Evolutionary conservation across 2,797 vertebrate species (phyloP).

Genomic region (Thripadectes ignobilis): DNA sequence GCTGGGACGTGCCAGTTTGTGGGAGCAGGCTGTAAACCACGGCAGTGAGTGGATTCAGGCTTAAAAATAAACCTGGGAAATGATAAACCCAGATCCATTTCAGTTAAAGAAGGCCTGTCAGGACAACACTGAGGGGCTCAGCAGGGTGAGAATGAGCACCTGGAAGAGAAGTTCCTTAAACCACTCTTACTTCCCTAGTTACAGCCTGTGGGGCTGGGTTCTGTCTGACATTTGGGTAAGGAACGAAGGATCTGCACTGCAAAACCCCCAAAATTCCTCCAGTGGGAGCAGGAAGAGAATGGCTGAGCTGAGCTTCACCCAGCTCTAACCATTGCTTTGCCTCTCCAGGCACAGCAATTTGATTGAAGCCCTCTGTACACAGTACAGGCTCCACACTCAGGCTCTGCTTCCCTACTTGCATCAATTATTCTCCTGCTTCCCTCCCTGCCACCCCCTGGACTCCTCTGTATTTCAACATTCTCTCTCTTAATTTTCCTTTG

Average conservation of each 20-base stretch:
- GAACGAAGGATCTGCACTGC: not conserved
- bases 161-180: not conserved
- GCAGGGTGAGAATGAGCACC: not conserved
- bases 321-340: not conserved
- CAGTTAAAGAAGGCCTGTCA: not conserved
- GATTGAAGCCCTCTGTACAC: not conserved
- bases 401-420: not conserved
- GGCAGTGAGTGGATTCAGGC: not conserved
- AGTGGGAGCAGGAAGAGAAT: not conserved
- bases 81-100: not conserved
- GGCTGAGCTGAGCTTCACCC: rapidly evolving
- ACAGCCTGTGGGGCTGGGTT: not conserved
- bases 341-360: not conserved
- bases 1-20: not conserved
- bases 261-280: not conserved
- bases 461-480: constrained; percentile 2
- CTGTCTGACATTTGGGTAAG: not conserved
- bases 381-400: not conserved
- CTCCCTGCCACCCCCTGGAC: constrained; percentile 6
- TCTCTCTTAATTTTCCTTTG: constrained; percentile 31
- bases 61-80: not conserved
- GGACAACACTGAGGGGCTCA: not conserved
- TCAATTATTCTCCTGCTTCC: not conserved
- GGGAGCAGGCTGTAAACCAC: rapidly evolving
- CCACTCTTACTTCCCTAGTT: rapidly evolving